Base-by-base conservation (phyloP, 2,888 invertebrate genomes). In the Leucania comma region DNA sequence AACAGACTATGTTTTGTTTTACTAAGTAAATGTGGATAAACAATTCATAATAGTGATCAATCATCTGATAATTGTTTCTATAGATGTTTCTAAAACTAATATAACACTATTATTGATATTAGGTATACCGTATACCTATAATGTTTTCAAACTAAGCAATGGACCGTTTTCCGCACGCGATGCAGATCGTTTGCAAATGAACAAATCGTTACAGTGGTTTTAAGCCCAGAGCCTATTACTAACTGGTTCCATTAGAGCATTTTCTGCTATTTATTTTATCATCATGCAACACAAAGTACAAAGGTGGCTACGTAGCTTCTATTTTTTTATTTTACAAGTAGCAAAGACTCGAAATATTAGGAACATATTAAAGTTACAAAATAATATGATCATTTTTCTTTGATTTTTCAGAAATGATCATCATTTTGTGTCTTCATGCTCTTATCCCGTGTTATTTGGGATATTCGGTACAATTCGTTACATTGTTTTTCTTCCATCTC, bases 1-100 rank as follows among this genome's bases (percentile, higher is more conserved):
- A 20, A 63, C 62, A 42, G 57, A 62, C 35, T 38, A 35, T 64
- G 72, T 79, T 72, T 53, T 75, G 68, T 57, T 42, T 65, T 22
- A 54, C 20, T 51, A 58, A 54, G 32, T 48, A 54, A 60, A 46
- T 53, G n/a, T 57, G 17, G 10, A 29, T 70, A 51, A 75, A 71
- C 71, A 68, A 58, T 68, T 68, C 29, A 63, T 62, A 24, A 38
- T n/a, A 51, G 17, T 29, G 3, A 1, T n/a, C 10, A 42, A 57
- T 61, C 29, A 46, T 46, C 42, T 46, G 35, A 1, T 32, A 75
- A 38, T 26, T 26, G 42, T 58, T 29, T 24, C 0, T 63, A n/a
- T 14, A 54, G 8, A 58, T 20, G 0, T 46, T 24, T 35, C 53
- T 54, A 60, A 35, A 51, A 46, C 9, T 56, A 54, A 38, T 48